phyloP scores from a whole-genome alignment of 1,140 invertebrate species.

The Odontomachus brunneus region DNA sequence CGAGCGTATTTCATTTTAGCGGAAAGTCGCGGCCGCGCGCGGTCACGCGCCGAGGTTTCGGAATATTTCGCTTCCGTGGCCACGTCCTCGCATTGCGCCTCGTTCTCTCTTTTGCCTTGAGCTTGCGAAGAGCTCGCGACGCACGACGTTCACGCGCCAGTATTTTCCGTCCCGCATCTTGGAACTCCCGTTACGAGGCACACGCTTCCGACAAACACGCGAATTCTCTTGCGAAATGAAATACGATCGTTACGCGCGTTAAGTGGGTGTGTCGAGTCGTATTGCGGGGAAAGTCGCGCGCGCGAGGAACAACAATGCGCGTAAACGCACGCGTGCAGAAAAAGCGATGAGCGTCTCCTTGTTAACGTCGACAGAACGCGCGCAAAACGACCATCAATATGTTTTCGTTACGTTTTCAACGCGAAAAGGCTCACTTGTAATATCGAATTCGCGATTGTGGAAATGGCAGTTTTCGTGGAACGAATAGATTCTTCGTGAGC shows the following conservation, averaged over 20 bases:
- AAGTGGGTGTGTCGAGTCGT: background rate
- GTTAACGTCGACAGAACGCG: background rate
- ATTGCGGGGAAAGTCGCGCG: background rate
- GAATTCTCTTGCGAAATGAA: background rate
- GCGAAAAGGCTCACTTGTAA: constrained; percentile 17
- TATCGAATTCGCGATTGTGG: background rate
- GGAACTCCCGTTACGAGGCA: background rate
- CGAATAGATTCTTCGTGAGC: constrained; percentile 28
- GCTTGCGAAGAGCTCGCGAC: too few species aligned
- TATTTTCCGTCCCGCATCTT: background rate
- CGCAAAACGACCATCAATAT: background rate
- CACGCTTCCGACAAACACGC: background rate
- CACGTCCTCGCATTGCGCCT: background rate
- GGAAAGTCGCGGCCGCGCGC: background rate
- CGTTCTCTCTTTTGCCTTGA: background rate
- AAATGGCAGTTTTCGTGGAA: constrained; percentile 1
- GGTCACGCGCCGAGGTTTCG: background rate
- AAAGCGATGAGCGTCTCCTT: constrained; percentile 5
- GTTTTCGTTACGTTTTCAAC: too few species aligned
- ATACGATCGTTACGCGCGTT: background rate
- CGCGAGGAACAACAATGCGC: constrained; percentile 2
- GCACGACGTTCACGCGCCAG: background rate
- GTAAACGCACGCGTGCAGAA: background rate
- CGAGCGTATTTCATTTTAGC: background rate
- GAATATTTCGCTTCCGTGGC: constrained; percentile 25